phyloP scores from a whole-genome alignment of 2,797 vertebrate genomes.

The Labeo calbasu region DNA sequence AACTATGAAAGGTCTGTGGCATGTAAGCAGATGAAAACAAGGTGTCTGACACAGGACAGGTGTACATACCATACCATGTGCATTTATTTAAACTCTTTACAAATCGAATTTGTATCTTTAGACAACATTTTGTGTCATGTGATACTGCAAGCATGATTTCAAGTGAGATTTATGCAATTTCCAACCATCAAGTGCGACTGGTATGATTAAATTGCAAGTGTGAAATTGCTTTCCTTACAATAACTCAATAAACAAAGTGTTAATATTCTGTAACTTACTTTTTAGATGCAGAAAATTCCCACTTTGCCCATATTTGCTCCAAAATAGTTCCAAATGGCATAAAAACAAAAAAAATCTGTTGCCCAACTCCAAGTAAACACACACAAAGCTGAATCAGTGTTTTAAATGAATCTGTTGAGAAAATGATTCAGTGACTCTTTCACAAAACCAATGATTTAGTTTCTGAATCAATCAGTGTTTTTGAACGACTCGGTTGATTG shows the following conservation, averaged over 20 bases:
- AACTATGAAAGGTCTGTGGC: constrained; percentile 45
- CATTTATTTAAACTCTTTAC: no score
- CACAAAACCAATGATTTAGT: no score
- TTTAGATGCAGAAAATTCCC: neutral
- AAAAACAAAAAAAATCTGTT: neutral
- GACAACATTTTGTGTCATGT: neutral
- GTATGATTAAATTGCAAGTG: no score
- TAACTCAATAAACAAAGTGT: neutral
- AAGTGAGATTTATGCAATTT: no score
- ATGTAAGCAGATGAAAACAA: constrained; percentile 30
- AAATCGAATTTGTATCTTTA: neutral
- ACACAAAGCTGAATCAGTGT: neutral
- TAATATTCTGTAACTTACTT: neutral
- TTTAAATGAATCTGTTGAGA: neutral
- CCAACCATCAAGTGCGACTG: no score
- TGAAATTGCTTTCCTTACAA: no score
- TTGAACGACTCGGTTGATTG: no score
- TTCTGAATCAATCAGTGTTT: no score
- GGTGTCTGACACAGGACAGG: neutral
- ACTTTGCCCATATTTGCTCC: neutral
- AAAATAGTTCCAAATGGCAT: neutral
- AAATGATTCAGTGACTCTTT: neutral
- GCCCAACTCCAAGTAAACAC: neutral
- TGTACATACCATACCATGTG: neutral
- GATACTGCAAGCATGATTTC: no score